Evolutionary conservation across 2,888 invertebrate genomes (phyloP), one percentile per base, ranked within the genome.

Genomic region (Hipparchia sbordonii): DNA sequence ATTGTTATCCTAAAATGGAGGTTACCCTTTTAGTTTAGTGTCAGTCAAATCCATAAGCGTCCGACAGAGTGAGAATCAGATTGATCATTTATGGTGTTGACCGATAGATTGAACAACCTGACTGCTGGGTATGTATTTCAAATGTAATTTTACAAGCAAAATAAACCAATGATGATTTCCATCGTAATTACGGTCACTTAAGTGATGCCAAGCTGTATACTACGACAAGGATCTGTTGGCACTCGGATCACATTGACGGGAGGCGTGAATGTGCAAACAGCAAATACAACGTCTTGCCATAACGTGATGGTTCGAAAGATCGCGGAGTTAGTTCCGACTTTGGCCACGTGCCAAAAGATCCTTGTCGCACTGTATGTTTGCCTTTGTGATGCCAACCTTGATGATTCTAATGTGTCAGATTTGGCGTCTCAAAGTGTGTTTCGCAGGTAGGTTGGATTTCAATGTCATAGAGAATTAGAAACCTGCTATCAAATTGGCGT

Each of bases 401-500:
- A 7, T 8, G 13, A 13, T 57, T 10, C 48, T 62, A 13, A n/a
- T 2, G 23, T 63, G 52, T 33, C 33, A 65, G 9, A 52, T 48
- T 33, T 33, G 59, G 33, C 33, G 65, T 60, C 12, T 39, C 33
- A 60, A 60, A 60, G 10, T 60, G 39, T 12, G 10, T 39, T 60
- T 12, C 39, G 59, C 59, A 10, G 10, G 39, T 60, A 39, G 33
- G 10, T 10, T 33, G 1, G 6, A 52, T 23, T 63, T 51, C 5
- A 52, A 10, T 52, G 65, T 33, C 65, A 12, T 6, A 63, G 51
- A 33, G 33, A 52, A 33, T 23, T 33, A 52, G 33, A 33, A 23
- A 9, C 12, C 71, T 70, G 75, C 75, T 79, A 77, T 79, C 73
- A 74, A 79, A 82, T 79, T 81, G 78, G 79, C 77, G 77, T 76